Conservation (phyloP, 64 coral and sea anemone genomes). For the Pocillopora verrucosa region DNA sequence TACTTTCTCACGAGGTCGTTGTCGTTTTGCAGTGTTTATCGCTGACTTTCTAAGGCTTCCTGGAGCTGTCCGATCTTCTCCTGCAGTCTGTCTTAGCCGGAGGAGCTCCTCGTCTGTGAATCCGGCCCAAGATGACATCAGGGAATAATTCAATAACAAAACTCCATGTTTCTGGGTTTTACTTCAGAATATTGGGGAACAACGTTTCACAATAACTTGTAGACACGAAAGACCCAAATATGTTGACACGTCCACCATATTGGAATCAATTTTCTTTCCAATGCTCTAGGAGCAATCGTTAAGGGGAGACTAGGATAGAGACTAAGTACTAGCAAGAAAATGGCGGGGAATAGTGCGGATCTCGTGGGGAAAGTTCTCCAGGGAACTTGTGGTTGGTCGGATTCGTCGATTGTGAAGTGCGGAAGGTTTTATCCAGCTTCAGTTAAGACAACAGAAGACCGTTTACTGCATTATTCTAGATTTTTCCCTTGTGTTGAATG, state of each 20-base stretch:
- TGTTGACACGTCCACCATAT: background rate
- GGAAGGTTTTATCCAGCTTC: constrained; percentile 66
- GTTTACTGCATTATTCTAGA: constrained; percentile 53
- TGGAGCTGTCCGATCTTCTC: background rate
- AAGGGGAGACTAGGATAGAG: background rate
- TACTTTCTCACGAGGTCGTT: constrained; percentile 58
- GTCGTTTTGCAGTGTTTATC: constrained; percentile 45
- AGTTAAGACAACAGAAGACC: constrained; percentile 56
- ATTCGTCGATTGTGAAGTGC: constrained; percentile 51
- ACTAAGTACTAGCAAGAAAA: constrained; percentile 16
- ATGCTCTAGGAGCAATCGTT: background rate
- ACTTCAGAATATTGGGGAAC: background rate
- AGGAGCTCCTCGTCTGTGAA: constrained; percentile 61
- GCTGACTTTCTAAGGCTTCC: constrained; percentile 23
- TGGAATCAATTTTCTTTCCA: background rate
- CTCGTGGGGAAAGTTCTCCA: constrained; percentile 55
- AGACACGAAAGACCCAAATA: background rate
- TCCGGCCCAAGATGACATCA: constrained; percentile 65
- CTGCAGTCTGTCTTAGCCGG: constrained; percentile 22
- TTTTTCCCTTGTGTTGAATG: constrained; percentile 67
- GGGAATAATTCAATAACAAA: background rate
- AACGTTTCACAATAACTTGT: background rate
- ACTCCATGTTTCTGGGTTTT: background rate
- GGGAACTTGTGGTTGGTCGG: constrained; percentile 67
- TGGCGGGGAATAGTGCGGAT: constrained; percentile 32